Evolutionary conservation across 1,140 invertebrate genomes (phyloP).

Genomic region (Phymastichus coffea): DNA sequence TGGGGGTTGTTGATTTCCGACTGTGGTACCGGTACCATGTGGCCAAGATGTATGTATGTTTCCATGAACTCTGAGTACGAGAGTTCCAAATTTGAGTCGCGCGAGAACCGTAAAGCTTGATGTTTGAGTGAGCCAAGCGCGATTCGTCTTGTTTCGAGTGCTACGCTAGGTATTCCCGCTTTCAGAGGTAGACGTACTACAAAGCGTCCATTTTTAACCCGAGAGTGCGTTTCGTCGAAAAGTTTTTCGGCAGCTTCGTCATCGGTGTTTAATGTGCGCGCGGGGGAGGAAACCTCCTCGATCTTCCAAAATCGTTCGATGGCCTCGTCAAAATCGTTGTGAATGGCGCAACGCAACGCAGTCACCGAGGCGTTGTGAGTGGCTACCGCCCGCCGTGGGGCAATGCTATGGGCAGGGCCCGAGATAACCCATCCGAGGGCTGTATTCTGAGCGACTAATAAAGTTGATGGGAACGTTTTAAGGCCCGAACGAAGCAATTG

Average conservation of each 20-base stretch:
- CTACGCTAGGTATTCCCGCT: not conserved
- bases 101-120: not conserved
- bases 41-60: constrained; percentile 31
- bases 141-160: not conserved
- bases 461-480: not conserved
- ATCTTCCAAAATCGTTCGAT: no score
- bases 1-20: not conserved
- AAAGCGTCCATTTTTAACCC: not conserved
- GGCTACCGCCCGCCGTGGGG: not conserved
- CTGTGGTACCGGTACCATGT: constrained; percentile 29
- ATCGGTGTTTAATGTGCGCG: no score
- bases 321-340: no score
- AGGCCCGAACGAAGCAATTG: not conserved
- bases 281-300: no score
- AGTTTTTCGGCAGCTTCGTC: no score
- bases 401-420: not conserved
- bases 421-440: not conserved
- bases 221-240: not conserved
- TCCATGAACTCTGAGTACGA: constrained; percentile 34
- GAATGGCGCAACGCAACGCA: no score
- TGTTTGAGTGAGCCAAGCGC: not conserved
- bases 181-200: not conserved
- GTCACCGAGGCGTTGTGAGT: not conserved
- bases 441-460: not conserved
- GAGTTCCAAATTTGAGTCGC: constrained; percentile 17